Base-by-base conservation (phyloP, 1,140 invertebrate species). In the Drosophila triauraria region DNA sequence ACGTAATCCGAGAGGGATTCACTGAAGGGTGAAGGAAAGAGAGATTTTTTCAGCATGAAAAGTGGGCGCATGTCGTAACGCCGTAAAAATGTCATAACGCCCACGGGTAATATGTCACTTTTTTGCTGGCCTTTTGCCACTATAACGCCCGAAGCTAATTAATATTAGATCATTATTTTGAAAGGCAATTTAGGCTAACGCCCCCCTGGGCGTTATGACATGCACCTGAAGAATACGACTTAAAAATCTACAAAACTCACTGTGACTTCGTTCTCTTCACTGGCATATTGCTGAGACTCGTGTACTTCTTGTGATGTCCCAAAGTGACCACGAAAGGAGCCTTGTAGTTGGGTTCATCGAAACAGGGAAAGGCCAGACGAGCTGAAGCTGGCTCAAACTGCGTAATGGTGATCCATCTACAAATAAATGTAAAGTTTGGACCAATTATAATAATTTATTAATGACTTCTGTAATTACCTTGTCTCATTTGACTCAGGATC, bases 291-390 rank as follows among this genome's bases (percentile, higher is more conserved):
- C 97, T 97, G 6, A 98, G 93, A 0, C 96, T 94, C 0, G 93
- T 95, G 82, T 95, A 95, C 5, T 95, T 93, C 35, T 94, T 92
- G 23, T 94, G 92, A 64, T 96, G 95, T 0, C 95, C 95, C 17
- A 99, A 92, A 10, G 93, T 95, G 20, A 99, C 94, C n/a, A 93
- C 93, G 84, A 98, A 99, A 2, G 94, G 96, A 0, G 98, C 97
- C 91, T 99, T 99, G 80, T 98, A 95, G 2, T 93, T 94, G 0
- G 98, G 98, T 88, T 99, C 98, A 91, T 99, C 98, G 88, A 99
- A 99, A 92, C 98, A 99, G 0, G 98, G 98, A 92, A 99, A 99
- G 0, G 96, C 98, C 50, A 95, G 94, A 47, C 98, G 94, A 0
- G 98, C 98, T 75, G 96, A 95, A 1, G 95, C 96, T 0, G 97